Conservation (phyloP, 2,797 vertebrate genomes). For the Crossoptilon crossoptilon region DNA sequence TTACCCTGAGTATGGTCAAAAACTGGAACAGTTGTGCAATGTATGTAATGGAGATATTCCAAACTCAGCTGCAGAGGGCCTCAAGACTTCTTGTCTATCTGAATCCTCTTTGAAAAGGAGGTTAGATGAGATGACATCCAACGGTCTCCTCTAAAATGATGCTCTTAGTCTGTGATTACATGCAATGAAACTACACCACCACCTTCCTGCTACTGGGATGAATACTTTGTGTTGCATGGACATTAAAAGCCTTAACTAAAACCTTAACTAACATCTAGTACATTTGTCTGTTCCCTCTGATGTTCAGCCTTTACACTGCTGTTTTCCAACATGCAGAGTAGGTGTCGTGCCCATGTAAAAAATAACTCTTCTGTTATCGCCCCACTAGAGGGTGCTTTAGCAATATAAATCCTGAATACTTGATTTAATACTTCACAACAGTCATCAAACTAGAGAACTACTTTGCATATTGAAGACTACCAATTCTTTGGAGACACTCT, state of each 20-base stretch:
- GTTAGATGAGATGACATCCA: background rate
- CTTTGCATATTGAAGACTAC: background rate
- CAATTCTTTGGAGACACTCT: background rate
- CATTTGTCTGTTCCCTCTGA: background rate
- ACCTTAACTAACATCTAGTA: background rate
- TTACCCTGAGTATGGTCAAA: background rate
- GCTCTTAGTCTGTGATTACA: background rate
- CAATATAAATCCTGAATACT: constrained; percentile 75
- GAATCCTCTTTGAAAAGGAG: background rate
- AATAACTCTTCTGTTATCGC: constrained; percentile 33
- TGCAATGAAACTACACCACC: background rate
- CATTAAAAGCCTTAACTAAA: background rate
- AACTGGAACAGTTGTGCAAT: background rate
- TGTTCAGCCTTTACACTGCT: background rate
- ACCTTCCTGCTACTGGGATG: background rate
- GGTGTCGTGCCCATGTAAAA: background rate
- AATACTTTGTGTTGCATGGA: background rate
- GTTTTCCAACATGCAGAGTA: accelerated
- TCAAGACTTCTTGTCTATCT: background rate
- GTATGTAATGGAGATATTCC: background rate
- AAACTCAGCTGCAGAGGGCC: background rate
- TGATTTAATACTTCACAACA: background rate
- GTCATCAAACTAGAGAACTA: background rate
- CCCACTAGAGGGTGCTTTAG: constrained; percentile 85
- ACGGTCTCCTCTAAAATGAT: background rate